Conservation (phyloP, 2,888 invertebrate species). For the Drosophila ezoana region DNA sequence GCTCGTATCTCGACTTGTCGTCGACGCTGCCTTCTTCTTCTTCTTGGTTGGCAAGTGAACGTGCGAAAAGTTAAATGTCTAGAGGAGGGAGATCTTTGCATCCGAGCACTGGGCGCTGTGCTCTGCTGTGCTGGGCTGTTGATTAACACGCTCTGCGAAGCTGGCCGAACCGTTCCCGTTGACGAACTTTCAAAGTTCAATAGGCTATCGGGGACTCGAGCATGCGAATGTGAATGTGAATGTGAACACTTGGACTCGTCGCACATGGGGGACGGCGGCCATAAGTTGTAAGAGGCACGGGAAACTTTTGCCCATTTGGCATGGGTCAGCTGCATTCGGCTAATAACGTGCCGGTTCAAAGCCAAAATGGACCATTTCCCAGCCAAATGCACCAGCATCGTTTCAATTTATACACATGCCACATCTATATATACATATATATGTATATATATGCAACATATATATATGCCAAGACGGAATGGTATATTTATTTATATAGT, state of each 20-base stretch:
- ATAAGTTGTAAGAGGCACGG: background rate
- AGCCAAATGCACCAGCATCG: constrained; percentile 4
- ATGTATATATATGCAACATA: background rate
- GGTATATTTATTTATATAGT: constrained; percentile 19
- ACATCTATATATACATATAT: background rate
- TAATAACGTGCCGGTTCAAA: constrained; percentile 50
- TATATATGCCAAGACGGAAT: background rate
- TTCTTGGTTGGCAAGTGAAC: constrained; percentile 36
- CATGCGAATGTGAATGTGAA: constrained; percentile 33
- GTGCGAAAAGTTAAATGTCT: constrained; percentile 61
- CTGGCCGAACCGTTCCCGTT: constrained; percentile 40
- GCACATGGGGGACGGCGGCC: constrained; percentile 10
- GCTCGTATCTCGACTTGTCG: constrained; percentile 49
- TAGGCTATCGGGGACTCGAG: constrained; percentile 60
- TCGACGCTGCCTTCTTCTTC: constrained; percentile 7
- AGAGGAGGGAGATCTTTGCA: constrained; percentile 25
- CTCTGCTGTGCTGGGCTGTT: constrained; percentile 33
- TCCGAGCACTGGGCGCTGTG: constrained; percentile 18
- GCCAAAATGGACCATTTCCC: constrained; percentile 38
- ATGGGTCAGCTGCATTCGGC: constrained; percentile 45
- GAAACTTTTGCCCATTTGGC: constrained; percentile 32
- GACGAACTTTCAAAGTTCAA: constrained; percentile 70
- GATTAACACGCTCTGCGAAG: constrained; percentile 65
- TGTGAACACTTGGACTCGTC: constrained; percentile 20
- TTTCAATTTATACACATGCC: background rate